Conservation (phyloP, 2,797 vertebrate genomes). For the Percopsis omiscomaycus region DNA sequence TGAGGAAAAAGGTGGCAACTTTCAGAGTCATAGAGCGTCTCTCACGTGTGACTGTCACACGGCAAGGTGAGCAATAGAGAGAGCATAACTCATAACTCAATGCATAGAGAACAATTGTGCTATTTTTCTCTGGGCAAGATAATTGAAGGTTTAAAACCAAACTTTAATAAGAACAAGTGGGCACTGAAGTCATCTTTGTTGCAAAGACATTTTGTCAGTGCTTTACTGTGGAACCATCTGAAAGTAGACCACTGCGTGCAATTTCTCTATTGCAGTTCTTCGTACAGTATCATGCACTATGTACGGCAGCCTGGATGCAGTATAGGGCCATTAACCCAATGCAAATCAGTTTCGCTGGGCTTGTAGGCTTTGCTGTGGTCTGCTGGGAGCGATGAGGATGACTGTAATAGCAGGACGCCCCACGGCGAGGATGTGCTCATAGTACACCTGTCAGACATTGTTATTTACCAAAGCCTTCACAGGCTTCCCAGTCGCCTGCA, state of each 20-base stretch:
- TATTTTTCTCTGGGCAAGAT: too few species aligned
- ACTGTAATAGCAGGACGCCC: constrained; percentile 54
- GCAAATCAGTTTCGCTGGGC: constrained; percentile 29
- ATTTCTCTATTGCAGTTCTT: constrained; percentile 25
- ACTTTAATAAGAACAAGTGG: neutral
- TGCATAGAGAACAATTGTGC: neutral
- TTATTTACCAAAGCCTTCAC: constrained; percentile 60
- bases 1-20: constrained; percentile 29
- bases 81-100: constrained; percentile 22
- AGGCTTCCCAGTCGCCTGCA: constrained; percentile 57
- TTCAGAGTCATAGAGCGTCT: constrained; percentile 29
- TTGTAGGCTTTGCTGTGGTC: constrained; percentile 23
- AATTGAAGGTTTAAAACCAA: too few species aligned
- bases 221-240: neutral
- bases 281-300: neutral
- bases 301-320: constrained; percentile 21
- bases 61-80: constrained; percentile 24
- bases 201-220: constrained; percentile 24
- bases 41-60: constrained; percentile 20
- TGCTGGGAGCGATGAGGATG: constrained; percentile 31
- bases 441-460: constrained; percentile 69
- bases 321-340: constrained; percentile 19
- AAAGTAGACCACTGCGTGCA: constrained; percentile 5
- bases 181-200: constrained; percentile 29
- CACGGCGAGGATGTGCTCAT: constrained; percentile 50